Percentiles rank a stretch among this genome's conserved stretches.
These are phyloP conservation scores for Bradysia coprophila DNA, from an alignment of 1,140 invertebrate genomes.

Conservation along the genomic window DNA sequence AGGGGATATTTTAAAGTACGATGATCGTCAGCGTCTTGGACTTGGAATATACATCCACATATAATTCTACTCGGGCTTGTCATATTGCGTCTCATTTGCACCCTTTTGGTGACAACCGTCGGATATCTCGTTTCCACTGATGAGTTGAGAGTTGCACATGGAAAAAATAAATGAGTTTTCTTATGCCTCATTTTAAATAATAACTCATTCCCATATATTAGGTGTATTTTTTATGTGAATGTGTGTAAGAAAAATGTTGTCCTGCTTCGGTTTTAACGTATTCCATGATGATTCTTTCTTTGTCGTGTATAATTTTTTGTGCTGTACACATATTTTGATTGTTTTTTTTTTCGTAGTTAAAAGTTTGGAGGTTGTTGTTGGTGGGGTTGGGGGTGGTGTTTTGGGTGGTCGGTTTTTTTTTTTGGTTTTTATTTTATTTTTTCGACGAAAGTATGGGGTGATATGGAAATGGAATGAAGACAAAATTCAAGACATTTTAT, in stretches of 20 bases:
- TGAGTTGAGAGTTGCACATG: not conserved
- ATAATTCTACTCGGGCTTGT: no score
- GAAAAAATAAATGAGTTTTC: not conserved
- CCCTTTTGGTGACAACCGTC: not conserved
- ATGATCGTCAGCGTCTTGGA: not conserved
- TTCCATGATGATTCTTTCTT: not conserved
- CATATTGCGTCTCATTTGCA: not conserved
- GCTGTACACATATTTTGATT: no score
- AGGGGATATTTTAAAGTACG: no score
- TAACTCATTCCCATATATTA: not conserved
- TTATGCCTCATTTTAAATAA: not conserved
- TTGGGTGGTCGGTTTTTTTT: no score
- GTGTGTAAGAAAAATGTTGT: no score
- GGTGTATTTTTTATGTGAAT: not conserved
- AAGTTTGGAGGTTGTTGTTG: not conserved
- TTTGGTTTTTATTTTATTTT: no score
- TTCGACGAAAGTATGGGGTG: no score
- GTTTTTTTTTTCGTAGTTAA: not conserved
- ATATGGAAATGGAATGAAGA: no score
- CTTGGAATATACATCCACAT: no score
- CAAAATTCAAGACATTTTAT: no score
- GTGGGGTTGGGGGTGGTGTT: not conserved
- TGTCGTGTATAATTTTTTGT: not conserved
- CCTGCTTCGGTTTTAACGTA: not conserved
- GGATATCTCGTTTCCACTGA: not conserved